Evolutionary conservation across 2,888 invertebrate genomes (phyloP).

Genomic region (Xylota sylvarum): DNA sequence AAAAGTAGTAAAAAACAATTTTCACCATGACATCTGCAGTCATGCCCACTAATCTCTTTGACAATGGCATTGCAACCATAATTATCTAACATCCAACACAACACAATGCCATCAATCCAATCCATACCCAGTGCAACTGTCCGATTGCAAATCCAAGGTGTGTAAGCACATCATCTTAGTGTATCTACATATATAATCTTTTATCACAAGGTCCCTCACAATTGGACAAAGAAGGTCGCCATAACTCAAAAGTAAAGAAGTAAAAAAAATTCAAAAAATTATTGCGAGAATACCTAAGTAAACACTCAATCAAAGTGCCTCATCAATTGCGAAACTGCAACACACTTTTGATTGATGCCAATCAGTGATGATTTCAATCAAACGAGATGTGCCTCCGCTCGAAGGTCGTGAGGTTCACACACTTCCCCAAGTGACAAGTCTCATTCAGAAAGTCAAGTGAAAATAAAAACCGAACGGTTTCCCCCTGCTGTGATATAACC

Average conservation of each 20-base stretch:
- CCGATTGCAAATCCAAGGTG: slow-evolving; percentile 16
- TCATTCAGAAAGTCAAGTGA: slow-evolving; percentile 8
- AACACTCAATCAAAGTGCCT: slow-evolving; percentile 19
- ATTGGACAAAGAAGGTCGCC: slow-evolving; percentile 22
- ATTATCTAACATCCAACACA: background rate
- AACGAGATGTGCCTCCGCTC: background rate
- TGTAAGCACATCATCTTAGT: slow-evolving; percentile 14
- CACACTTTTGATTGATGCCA: slow-evolving; percentile 39
- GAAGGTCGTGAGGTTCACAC: slow-evolving; percentile 56
- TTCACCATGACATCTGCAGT: background rate
- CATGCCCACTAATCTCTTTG: background rate
- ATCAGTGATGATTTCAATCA: slow-evolving; percentile 18
- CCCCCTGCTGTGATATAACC: slow-evolving; percentile 39
- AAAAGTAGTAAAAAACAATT: background rate
- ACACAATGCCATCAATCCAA: slow-evolving; percentile 1
- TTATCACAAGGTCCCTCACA: slow-evolving; percentile 16
- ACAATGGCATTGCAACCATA: background rate
- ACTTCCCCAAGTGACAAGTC: background rate
- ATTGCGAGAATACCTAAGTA: slow-evolving; percentile 13
- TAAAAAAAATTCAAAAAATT: background rate
- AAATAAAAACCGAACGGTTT: slow-evolving; percentile 12
- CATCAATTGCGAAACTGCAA: slow-evolving; percentile 3
- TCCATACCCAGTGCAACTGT: background rate
- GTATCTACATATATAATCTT: background rate
- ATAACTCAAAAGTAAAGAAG: background rate